A percentile compares a stretch with the other conserved stretches of the same genome.
Evolutionary conservation across 2,113 vertebrate species (phyloP).

Genomic region (Pomatostomus ruficeps): DNA sequence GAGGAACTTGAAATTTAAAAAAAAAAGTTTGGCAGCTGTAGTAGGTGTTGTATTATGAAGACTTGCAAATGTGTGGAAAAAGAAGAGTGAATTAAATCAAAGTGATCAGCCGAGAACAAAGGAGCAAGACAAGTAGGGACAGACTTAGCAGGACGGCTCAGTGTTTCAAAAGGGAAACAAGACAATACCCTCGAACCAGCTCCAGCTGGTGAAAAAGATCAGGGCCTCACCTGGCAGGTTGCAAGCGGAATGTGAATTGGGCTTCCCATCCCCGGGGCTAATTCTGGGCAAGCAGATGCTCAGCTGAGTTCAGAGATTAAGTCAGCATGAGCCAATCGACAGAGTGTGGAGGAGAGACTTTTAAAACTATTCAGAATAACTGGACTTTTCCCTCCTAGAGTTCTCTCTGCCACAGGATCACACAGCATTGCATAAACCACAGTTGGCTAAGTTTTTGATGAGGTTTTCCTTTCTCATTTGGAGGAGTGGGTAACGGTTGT

Average conservation of each 20-base stretch:
- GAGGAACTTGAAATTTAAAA: background rate
- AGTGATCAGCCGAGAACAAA: background rate
- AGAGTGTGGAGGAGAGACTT: background rate
- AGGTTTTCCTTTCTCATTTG: constrained; percentile 33
- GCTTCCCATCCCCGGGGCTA: background rate
- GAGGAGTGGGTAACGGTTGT: background rate
- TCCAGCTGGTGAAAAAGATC: background rate
- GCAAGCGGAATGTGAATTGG: background rate
- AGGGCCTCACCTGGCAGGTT: background rate
- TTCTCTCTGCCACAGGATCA: background rate
- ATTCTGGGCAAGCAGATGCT: constrained; percentile 13
- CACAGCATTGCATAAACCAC: constrained; percentile 21
- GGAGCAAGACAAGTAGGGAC: background rate
- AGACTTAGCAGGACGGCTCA: background rate
- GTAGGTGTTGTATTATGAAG: background rate
- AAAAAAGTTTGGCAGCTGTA: background rate
- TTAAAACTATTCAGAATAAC: background rate
- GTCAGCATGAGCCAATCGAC: background rate
- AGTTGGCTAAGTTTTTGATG: constrained; percentile 11
- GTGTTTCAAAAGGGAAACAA: background rate
- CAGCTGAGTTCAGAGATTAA: background rate
- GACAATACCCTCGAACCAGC: background rate
- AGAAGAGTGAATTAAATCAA: background rate
- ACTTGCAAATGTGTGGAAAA: background rate
- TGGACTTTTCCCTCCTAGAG: background rate